Evolutionary conservation across 2,797 vertebrate species (phyloP), one percentile per base, ranked within the genome.

Genomic region (Lophius americanus): DNA sequence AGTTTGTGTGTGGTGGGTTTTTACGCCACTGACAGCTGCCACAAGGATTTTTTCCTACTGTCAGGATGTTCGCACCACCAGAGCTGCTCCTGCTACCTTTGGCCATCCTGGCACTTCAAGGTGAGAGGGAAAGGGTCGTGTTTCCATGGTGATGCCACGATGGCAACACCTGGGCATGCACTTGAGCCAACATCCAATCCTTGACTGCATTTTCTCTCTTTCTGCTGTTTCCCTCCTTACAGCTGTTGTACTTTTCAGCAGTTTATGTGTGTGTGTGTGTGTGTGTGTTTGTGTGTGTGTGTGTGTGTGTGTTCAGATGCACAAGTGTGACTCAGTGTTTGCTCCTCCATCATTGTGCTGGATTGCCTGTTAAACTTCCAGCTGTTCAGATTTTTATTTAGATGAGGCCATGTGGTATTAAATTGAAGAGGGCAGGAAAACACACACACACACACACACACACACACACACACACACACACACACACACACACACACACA

Each of bases 41-140:
- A 62, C 44, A 70, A 51, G 60, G 23, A 23, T 68, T 41, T 63
- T 51, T 61, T 35, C 66, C 71, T 75, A 39, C 69, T 43, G 62
- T 75, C 78, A 89, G 87, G 89, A 92, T 93, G 92, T 74, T 83
- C 64, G 58, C 72, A 38, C 72, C 54, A 13, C 71, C 9, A 43
- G 64, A 78, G 79, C 57, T 65, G 65, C 60, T 81, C 75, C 82
- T 90, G 75, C 55, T 85, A 10, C 82, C 76, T 35, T 53, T 89
- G 73, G 73, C 80, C 69, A 72, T 93, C 43, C 68, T 89, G 76
- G 43, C 52, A 0, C 79, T 92, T 63, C 86, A 90, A 68, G 92
- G 93, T 94, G 86, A 94, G 92, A 90, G 66, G 64, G 33, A 62
- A 68, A 46, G 32, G 42, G 53, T 32, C 44, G n/a, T 9, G 48